Evolutionary conservation across 2,113 vertebrate genomes (phyloP).

Genomic region (Acanthochromis polyacanthus): DNA sequence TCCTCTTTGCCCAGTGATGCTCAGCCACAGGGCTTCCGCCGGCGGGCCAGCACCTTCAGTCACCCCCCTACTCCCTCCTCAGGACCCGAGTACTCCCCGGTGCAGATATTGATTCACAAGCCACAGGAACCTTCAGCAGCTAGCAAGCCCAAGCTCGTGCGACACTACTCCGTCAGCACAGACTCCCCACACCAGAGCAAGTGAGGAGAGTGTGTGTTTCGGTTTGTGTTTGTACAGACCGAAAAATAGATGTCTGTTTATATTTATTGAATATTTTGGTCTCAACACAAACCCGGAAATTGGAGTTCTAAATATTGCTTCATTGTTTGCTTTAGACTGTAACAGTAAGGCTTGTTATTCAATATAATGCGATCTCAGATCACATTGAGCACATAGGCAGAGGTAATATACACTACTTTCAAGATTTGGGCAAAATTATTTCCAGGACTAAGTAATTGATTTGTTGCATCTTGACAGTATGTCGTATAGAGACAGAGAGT

Average conservation of each 20-base stretch:
- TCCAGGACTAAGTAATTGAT: too few species aligned
- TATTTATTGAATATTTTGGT: not conserved
- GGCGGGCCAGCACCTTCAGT: slow-evolving; percentile 92
- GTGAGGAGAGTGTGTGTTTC: slow-evolving; percentile 78
- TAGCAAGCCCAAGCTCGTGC: slow-evolving; percentile 92
- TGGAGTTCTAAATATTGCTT: too few species aligned
- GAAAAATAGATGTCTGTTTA: not conserved
- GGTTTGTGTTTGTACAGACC: not conserved
- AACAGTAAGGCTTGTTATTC: not conserved
- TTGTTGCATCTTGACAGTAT: too few species aligned
- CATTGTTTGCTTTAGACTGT: too few species aligned
- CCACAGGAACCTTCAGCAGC: slow-evolving; percentile 78
- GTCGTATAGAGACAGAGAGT: too few species aligned
- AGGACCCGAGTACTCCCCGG: slow-evolving; percentile 56
- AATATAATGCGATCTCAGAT: too few species aligned
- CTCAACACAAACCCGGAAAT: not conserved
- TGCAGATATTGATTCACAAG: slow-evolving; percentile 66
- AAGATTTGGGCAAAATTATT: too few species aligned
- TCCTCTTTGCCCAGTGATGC: slow-evolving; percentile 56
- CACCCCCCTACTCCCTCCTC: slow-evolving; percentile 85
- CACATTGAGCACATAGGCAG: too few species aligned
- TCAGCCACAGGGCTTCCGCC: slow-evolving; percentile 86
- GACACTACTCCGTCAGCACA: slow-evolving; percentile 98
- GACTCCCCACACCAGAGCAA: slow-evolving; percentile 93
- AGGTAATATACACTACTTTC: too few species aligned